Conservation (phyloP, 2,113 vertebrate genomes). For the Labeo catla region DNA sequence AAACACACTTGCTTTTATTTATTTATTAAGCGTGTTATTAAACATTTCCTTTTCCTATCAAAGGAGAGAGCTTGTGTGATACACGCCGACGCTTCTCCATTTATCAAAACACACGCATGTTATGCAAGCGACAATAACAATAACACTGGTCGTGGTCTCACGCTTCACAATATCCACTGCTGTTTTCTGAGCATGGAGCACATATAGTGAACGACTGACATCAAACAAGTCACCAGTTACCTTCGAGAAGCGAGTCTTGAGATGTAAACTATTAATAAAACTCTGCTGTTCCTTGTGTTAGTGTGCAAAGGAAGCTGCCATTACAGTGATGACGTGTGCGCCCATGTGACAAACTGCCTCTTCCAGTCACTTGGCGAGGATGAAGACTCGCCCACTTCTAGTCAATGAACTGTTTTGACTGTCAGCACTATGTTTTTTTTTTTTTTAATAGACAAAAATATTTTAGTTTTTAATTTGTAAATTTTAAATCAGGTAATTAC, state of each 20-base stretch:
- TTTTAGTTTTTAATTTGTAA: too few relatives aligned
- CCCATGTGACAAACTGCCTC: slow-evolving; percentile 68
- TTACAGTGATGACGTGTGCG: slow-evolving; percentile 66
- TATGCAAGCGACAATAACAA: slow-evolving; percentile 27
- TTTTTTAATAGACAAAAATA: too few relatives aligned
- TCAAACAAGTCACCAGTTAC: slow-evolving; percentile 43
- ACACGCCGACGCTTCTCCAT: too few relatives aligned
- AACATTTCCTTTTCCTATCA: neutral
- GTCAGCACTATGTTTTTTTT: too few relatives aligned
- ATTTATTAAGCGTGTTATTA: too few relatives aligned
- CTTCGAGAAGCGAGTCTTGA: slow-evolving; percentile 45
- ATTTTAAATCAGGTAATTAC: too few relatives aligned
- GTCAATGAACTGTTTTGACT: neutral
- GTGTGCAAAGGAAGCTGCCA: slow-evolving; percentile 77
- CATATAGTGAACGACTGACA: neutral
- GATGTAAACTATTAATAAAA: slow-evolving; percentile 43
- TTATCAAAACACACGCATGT: slow-evolving; percentile 2
- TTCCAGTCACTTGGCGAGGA: slow-evolving; percentile 62
- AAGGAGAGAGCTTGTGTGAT: neutral
- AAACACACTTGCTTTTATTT: neutral
- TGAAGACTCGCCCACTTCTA: slow-evolving; percentile 51
- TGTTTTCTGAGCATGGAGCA: neutral
- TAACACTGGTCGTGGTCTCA: neutral
- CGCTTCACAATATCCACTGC: neutral
- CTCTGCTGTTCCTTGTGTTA: slow-evolving; percentile 68